Evolutionary conservation across 1,140 invertebrate genomes (phyloP).

Genomic region (Cepaea nemoralis): DNA sequence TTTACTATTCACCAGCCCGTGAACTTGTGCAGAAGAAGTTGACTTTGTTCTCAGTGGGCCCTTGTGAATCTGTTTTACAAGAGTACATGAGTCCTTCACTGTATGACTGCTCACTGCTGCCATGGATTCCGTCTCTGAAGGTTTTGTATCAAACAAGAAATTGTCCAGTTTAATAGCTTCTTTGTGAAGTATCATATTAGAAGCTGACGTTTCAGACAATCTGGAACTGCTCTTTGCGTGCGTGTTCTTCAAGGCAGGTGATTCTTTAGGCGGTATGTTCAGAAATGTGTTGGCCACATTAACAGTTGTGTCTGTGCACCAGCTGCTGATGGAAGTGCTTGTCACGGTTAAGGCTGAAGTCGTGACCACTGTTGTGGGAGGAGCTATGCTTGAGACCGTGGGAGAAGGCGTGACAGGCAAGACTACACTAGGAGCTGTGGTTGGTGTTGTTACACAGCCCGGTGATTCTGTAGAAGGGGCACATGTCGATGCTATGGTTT

Average conservation of each 20-base stretch:
- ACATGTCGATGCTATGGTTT: background rate
- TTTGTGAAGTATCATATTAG: background rate
- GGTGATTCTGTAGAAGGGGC: background rate
- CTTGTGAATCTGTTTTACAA: background rate
- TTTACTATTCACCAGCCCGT: too few species aligned
- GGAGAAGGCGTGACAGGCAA: background rate
- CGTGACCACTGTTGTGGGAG: background rate
- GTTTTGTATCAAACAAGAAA: background rate
- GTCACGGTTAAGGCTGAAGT: background rate
- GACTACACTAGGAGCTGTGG: background rate
- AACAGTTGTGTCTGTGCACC: background rate
- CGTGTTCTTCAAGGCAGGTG: background rate
- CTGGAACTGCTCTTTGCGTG: background rate
- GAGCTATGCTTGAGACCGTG: background rate
- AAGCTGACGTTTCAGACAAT: background rate
- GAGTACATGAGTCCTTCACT: background rate
- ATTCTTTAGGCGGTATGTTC: background rate
- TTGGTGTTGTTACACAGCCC: background rate
- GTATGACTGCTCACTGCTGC: background rate
- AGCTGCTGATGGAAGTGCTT: background rate
- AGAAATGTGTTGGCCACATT: background rate
- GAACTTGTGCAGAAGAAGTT: background rate
- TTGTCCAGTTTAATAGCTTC: constrained; percentile 19
- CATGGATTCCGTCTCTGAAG: constrained; percentile 5
- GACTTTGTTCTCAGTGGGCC: background rate